A percentile compares a stretch with the other conserved stretches of the same genome.
Evolutionary conservation across 2,113 vertebrate genomes (phyloP).

Genomic region (Rhipidura dahli): DNA sequence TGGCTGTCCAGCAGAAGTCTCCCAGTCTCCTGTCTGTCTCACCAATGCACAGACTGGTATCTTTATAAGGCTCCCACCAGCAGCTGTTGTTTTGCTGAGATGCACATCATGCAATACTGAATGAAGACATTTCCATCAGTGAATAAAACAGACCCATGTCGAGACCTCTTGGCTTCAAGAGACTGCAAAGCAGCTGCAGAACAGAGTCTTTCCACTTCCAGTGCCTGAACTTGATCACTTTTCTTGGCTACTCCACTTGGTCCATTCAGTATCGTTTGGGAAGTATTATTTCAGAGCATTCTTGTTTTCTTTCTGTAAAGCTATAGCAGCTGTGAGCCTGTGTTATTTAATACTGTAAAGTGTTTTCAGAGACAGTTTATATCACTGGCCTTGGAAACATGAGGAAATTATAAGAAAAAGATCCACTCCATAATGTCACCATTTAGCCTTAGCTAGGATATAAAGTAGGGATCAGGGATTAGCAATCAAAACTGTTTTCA

Average conservation of each 20-base stretch:
- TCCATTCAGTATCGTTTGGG: background rate
- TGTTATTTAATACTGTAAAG: background rate
- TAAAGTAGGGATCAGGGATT: background rate
- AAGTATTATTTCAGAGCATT: background rate
- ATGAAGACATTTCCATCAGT: background rate
- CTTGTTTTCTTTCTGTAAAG: background rate
- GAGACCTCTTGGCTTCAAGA: background rate
- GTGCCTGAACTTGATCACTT: background rate
- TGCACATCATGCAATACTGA: background rate
- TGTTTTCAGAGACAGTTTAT: background rate
- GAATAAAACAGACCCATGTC: background rate
- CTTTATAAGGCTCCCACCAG: background rate
- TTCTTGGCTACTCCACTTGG: background rate
- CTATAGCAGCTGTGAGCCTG: background rate
- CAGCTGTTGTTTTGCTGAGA: background rate
- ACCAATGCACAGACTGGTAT: rapidly evolving
- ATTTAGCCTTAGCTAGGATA: background rate
- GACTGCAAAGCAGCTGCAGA: background rate
- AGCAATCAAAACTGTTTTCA: background rate
- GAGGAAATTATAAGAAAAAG: background rate
- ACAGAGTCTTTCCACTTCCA: background rate
- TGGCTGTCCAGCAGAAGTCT: background rate
- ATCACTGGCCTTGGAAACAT: background rate
- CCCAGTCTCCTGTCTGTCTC: background rate
- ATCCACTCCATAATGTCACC: background rate